Evolutionary conservation across 2,113 vertebrate species (phyloP).

Genomic region (Gymnogyps californianus): DNA sequence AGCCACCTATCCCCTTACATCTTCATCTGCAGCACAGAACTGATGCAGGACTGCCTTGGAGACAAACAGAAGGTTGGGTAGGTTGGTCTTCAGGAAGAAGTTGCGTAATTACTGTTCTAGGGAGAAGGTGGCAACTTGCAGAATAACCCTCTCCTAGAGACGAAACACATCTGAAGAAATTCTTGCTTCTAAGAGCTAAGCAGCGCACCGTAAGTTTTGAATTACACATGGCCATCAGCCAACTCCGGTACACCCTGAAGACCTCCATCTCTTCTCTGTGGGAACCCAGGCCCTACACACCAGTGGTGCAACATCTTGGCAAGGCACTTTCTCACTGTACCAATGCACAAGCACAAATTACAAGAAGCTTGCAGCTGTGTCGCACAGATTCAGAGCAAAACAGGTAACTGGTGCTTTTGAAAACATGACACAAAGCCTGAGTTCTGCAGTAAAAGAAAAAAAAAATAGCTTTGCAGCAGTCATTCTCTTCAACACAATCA

Average conservation of each 20-base stretch:
- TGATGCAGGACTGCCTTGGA: neutral
- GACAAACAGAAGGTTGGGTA: neutral
- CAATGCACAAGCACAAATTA: neutral
- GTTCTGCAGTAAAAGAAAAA: neutral
- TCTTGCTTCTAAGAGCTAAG: neutral
- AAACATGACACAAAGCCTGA: neutral
- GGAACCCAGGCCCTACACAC: neutral
- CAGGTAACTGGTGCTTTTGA: neutral
- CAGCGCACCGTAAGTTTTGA: rapidly evolving
- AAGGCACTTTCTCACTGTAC: neutral
- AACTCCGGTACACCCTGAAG: neutral
- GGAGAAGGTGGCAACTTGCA: neutral
- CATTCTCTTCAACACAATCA: neutral
- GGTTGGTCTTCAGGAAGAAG: neutral
- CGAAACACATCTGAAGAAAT: neutral
- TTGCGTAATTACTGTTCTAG: neutral
- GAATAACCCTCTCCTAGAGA: neutral
- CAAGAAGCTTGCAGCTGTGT: neutral
- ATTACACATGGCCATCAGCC: neutral
- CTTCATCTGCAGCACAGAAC: neutral
- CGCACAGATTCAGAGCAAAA: neutral
- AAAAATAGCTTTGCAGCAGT: neutral
- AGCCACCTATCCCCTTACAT: neutral
- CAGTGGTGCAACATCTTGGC: neutral
- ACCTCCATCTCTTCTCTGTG: neutral